Evolutionary conservation across 2,888 invertebrate species (phyloP), one percentile per base, ranked within the genome.

Genomic region (Cheilosia grossa): DNA sequence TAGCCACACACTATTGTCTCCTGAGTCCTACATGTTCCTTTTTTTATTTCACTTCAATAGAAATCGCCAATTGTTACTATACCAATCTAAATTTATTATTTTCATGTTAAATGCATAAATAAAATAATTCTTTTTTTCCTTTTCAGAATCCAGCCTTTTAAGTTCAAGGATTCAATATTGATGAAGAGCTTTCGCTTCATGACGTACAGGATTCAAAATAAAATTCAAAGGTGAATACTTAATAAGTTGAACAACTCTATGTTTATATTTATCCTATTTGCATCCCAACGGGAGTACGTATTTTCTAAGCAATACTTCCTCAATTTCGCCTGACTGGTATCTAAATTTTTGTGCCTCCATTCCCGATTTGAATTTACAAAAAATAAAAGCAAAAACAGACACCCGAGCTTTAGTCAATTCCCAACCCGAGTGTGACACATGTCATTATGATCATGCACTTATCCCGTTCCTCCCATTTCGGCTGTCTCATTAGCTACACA

Each of bases 61-160:
- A 13, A 37, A 3, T 33, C 9, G 7, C 0, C 9, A 33, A 44
- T 44, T 6, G 1, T 44, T 44, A 2, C 2, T n/a, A 44, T n/a
- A 6, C 17, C 4, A 15, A 15, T 44, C 17, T n/a, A 0, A 3
- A n/a, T n/a, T n/a, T 44, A 5, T 9, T 44, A n/a, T n/a, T 1
- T 47, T 47, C 44, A 17, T 44, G 3, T 13, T 10, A 37, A n/a
- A 47, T 47, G 6, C 44, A 44, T 9, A 9, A 5, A 42, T n/a
- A 42, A 19, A 44, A 63, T 40, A 17, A 1, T 69, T 17, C n/a
- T 15, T 58, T 63, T 2, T 15, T 58, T 27, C 21, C 4, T 3
- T 81, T 82, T 47, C 82, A 82, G 82, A 70, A 64, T 77, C 53
- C 69, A 82, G 64, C 37, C 75, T 75, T 40, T 47, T 17, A 37